Evolutionary conservation across 2,113 vertebrate genomes (phyloP), one percentile per base, ranked within the genome.

Genomic region (Leucoraja erinaceus): DNA sequence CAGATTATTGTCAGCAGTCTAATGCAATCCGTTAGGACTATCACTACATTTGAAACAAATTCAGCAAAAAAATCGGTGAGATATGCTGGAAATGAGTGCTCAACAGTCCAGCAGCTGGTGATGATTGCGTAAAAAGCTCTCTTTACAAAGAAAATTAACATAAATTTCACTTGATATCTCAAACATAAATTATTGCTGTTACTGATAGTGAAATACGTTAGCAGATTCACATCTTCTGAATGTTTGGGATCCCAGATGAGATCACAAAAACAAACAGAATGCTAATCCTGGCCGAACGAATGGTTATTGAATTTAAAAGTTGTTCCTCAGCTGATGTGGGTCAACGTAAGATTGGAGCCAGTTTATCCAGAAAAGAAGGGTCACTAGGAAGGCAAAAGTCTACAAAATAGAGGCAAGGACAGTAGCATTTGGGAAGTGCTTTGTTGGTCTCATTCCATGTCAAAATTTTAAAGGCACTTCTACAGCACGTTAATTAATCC

Each of bases 381-480:
- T 91, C 68, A 74, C 47, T 25, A 72, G 68, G 16, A 33, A 91
- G 90, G 66, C 63, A 91, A 9, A 47, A 68, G 68, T 47, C 68
- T 72, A 11, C 31, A 70, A 72, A 66, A 72, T 72, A 47, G 90
- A 91, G 31, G 68, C 72, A 68, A 74, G 25, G 38, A 47, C 68
- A 72, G 63, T 72, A 70, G 33, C 68, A 91, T 72, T 74, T 91
- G 90, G 90, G 66, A 91, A 18, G 14, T 16, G 38, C 88, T 70
- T 91, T 91, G 66, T 72, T 91, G 90, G 47, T 91, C 38, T 72
- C 90, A 4, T 38, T 91, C 90, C 11, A 25, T 72, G 33, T 72
- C 68, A 91, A 18, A 72, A 14, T 91, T 91, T 72, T 91, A 72
- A 68, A 91, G 68, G 88, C 90, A 72, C 72, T 54, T 91, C 90